Base-by-base conservation (phyloP, 2,888 invertebrate species). In the Alviniconcha strummeri region DNA sequence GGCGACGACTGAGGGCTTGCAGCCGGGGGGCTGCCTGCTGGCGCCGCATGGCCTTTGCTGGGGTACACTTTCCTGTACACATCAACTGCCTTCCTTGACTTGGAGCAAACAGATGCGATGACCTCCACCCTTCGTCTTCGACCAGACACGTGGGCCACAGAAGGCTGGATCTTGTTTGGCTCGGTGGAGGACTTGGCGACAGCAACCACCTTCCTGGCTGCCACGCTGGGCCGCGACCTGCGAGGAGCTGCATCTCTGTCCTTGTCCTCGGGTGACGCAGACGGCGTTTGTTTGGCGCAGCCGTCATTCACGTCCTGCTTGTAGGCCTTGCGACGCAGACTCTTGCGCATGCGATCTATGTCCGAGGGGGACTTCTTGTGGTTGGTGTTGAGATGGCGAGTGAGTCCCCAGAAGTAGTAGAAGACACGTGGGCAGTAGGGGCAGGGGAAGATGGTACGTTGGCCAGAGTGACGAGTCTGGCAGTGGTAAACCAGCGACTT, bases 391-490 rank as follows among this genome's bases (percentile, higher is more conserved):
- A 93, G 82, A 84, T 94, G 94, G 55, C 93, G 85, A 0, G 90
- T 92, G 2, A 93, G 89, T 15, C 91, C 91, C 85, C 89, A 91
- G 75, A 92, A 89, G 84, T 92, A 90, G 55, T 96, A 95, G 93
- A 97, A 97, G 77, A 95, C 95, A 86, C 96, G 95, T n/a, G 96
- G 94, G 91, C 97, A 97, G 88, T 96, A 96, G 0, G 97, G 96
- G 90, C 97, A 97, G 1, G 96, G 96, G 91, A 96, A 97, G 64
- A 96, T 96, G 80, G 96, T 94, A 75, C 96, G 95, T 84, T 95
- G 95, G 69, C 95, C 95, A 78, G 96, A 95, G 93, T 97, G 97
- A 92, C 96, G 95, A 88, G 95, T 96, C 93, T 96, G 96, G 93
- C 96, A 95, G 91, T 97, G 97, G 91, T 96, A 95, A 85, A 95